Base-by-base conservation (phyloP, 1,140 invertebrate species). In the Limonius californicus region DNA sequence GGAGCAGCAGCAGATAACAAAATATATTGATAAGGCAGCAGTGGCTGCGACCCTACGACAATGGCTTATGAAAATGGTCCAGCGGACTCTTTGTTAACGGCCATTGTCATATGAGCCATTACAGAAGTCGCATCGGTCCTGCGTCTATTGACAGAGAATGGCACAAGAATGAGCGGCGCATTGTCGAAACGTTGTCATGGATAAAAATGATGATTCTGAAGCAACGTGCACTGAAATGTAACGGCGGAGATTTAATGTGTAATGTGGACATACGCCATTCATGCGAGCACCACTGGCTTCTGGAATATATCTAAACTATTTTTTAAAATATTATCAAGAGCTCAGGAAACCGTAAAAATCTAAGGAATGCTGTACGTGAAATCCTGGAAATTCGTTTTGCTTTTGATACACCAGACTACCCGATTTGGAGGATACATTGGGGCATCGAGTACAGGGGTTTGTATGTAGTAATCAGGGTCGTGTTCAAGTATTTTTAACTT, bases 61-160 rank as follows among this genome's bases (percentile, higher is more conserved):
- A 72, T 72, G 63, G 69, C 69, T 72, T 72, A 72, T 72, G 71
- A 72, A 72, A 72, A 72, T 70, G 71, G 71, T 72, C 69, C 68
- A 72, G 68, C 65, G 65, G 69, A 53, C 63, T 68, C 71, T 71
- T 72, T 72, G 71, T 72, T 72, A 72, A 67, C 63, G 64, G 62
- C 69, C 64, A 72, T 72, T 72, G 70, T 72, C 67, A 65, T 69
- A 69, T 67, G 69, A 67, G 59, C 70, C 69, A 72, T 72, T 72
- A 72, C 70, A 70, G 68, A 68, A 70, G 70, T 72, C 69, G 64
- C 56, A 62, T 65, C 60, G 64, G 55, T 62, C 67, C 58, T 59
- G 50, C 57, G 57, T 59, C 68, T 62, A 67, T 71, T 66, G 70
- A 65, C 54, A 55, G 65, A 59, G 69, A 70, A 70, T 70, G 61